Evolutionary conservation across 2,888 invertebrate species (phyloP), one percentile per base, ranked within the genome.

Genomic region (Byasa hedistus): DNA sequence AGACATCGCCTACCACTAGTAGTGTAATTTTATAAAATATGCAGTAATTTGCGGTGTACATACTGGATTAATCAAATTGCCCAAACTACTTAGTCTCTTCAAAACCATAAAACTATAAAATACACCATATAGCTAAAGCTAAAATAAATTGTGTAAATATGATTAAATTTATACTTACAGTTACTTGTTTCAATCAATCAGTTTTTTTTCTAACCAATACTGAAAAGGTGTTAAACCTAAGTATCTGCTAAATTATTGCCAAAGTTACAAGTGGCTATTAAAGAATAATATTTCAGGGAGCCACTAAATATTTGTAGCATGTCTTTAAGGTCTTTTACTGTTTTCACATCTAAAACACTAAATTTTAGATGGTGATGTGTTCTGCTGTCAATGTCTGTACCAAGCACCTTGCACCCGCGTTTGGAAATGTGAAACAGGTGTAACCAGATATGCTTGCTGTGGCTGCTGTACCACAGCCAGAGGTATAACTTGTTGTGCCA

Each of bases 401-500:
- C 92, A 91, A 67, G 93, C 90, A 69, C 93, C 93, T 77, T 94
- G 93, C 69, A 94, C 93, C 68, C 94, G 91, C 65, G 94, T 93
- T 73, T 94, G 92, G 82, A 94, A 89, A 83, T 94, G 94, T 27
- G 94, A 93, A 36, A 94, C 94, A 2, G 94, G 94, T 2, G 94
- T 94, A 12, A 94, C 94, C 69, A 94, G 90, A 79, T 94, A 94
- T 0, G 94, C 93, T 73, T 94, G 93, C 76, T 94, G 94, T 58
- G 94, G 94, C 71, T 94, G 93, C 69, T 92, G 94, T 0, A 94
- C 93, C 32, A 94, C 94, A 15, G 94, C 93, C 44, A 94, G 78
- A 0, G 94, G 94, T 70, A 94, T 94, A 8, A 94, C 94, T 79
- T 94, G 94, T 73, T 94, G 94, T 15, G 93, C 91, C 84, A 94